Conservation (phyloP, 2,113 vertebrate species). For the Peromyscus polionotus region DNA sequence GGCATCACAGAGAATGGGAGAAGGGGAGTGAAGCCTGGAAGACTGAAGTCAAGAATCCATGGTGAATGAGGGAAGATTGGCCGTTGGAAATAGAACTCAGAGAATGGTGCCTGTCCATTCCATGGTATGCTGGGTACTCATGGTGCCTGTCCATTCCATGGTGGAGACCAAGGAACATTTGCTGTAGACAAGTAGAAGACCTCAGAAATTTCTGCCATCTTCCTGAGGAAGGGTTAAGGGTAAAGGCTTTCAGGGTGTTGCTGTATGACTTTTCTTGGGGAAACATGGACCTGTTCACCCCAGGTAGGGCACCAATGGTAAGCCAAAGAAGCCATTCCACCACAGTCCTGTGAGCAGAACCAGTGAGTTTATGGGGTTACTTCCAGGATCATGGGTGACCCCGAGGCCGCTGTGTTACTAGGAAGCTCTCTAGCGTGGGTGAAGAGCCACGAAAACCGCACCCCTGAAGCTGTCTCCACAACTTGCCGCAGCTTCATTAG, state of each 20-base stretch:
- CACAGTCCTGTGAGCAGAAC: not conserved
- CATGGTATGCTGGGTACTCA: not conserved
- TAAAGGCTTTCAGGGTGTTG: not conserved
- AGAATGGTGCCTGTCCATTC: not conserved
- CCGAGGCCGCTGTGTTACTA: too few relatives aligned
- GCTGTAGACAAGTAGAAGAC: not conserved
- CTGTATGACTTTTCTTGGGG: not conserved
- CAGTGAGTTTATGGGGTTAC: too few relatives aligned
- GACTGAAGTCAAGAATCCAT: not conserved
- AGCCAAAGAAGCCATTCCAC: not conserved
- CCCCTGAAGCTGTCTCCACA: not conserved
- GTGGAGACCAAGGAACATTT: not conserved
- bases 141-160: not conserved
- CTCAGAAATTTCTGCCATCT: not conserved
- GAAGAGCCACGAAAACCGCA: too few relatives aligned
- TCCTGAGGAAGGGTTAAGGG: not conserved
- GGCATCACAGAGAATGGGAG: not conserved
- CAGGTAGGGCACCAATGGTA: not conserved
- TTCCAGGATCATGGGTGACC: not conserved
- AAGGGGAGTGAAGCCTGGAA: not conserved
- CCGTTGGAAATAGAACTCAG: not conserved
- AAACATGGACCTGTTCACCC: not conserved
- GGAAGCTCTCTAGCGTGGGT: not conserved
- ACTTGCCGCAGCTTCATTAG: not conserved
- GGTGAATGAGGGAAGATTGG: not conserved